Evolutionary conservation across 2,797 vertebrate species (phyloP), one percentile per base, ranked within the genome.

Genomic region (Lagocephalus sceleratus): DNA sequence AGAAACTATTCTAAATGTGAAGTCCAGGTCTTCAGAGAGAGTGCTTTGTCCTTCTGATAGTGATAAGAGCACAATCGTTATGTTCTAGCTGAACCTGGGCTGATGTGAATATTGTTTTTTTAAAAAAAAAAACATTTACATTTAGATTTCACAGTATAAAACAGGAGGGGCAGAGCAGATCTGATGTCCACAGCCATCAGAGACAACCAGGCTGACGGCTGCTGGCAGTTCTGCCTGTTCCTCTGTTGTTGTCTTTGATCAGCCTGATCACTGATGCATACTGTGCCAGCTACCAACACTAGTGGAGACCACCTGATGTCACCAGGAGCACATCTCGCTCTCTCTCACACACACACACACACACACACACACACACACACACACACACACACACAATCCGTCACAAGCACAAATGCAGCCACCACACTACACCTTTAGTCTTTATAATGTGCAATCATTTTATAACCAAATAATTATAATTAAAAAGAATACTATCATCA

Each of bases 191-290:
- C 25, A 61, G 66, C 66, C 79, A 80, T 84, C 88, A 89, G 64
- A 87, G 81, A 82, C 75, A 80, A 79, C 79, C 76, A 64, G 64
- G 53, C 81, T 90, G 87, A 91, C 91, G 78, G 80, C 82, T 87
- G 85, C 86, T 88, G 90, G 90, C 91, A 92, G 83, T 84, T 73
- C 86, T 84, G 91, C 87, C 85, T 87, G 88, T 89, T 89, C 87
- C 84, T 90, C 88, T 91, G 81, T 87, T 88, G 84, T 87, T 90
- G 90, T 79, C 90, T 91, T 91, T 93, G 91, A 93, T 93, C 88
- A 89, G 78, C 83, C 85, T 71, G 90, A 91, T 91, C 85, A 88
- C 86, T 88, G 87, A 89, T 79, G 76, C 69, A 78, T 60, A 60
- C 65, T 39, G 42, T 76, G 86, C 77, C 83, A 72, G 78, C 80